A percentile compares a stretch with the other conserved stretches of the same genome.
Conservation (phyloP, 2,888 invertebrate species). For the Ennomos quercinarius region DNA sequence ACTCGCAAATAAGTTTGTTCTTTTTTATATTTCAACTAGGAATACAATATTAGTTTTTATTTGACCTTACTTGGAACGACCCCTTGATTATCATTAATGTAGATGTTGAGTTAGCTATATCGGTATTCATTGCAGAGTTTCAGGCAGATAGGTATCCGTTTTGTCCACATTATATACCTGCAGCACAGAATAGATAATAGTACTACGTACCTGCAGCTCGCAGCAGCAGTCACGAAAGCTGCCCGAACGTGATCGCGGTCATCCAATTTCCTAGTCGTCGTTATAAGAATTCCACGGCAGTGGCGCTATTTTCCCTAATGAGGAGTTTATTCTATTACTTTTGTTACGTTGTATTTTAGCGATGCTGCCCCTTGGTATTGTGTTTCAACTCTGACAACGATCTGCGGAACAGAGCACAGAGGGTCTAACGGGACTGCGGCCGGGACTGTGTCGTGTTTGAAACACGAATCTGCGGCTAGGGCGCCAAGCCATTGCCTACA, state of each 20-base stretch:
- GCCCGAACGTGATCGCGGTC: conserved; percentile 61
- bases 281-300: conserved; percentile 43
- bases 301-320: conserved; percentile 50
- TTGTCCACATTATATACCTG: conserved; percentile 20
- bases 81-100: too few relatives aligned
- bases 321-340: conserved; percentile 33
- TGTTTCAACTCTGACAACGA: conserved; percentile 39
- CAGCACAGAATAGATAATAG: too few relatives aligned
- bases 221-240: conserved; percentile 51
- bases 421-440: conserved; percentile 57
- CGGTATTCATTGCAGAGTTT: too few relatives aligned
- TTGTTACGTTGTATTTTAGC: conserved; percentile 31
- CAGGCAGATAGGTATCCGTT: conserved; percentile 21
- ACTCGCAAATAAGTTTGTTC: too few relatives aligned
- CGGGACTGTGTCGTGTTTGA: conserved; percentile 48
- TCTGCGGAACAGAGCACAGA: conserved; percentile 38
- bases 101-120: too few relatives aligned
- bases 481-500: conserved; percentile 20
- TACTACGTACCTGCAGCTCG: conserved; percentile 32
- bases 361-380: conserved; percentile 24
- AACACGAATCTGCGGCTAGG: conserved; percentile 34
- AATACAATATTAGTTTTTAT: too few relatives aligned
- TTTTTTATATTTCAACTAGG: too few relatives aligned
- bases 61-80: too few relatives aligned
- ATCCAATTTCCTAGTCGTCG: conserved; percentile 51